Evolutionary conservation across 2,888 invertebrate genomes (phyloP).

Genomic region (Kuschelorhynchus macadamiae): DNA sequence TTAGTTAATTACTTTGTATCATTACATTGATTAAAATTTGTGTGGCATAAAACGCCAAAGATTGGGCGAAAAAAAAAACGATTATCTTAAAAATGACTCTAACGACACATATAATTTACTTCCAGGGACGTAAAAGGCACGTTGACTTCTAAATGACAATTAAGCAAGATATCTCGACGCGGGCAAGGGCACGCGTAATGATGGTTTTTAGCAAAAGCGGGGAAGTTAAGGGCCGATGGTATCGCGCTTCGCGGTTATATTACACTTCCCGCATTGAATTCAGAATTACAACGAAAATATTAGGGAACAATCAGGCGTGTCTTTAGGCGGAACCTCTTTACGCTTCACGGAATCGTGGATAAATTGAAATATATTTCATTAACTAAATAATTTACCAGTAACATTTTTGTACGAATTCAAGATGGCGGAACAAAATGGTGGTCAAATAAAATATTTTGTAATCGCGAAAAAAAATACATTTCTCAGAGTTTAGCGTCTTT

Average conservation of each 20-base stretch:
- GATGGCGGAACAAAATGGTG: too few relatives aligned
- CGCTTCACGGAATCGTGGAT: too few relatives aligned
- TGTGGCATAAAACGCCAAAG: too few relatives aligned
- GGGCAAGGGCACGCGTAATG: slow-evolving; percentile 34
- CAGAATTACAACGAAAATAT: slow-evolving; percentile 61
- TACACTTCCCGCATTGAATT: slow-evolving; percentile 63
- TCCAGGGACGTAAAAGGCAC: slow-evolving; percentile 39
- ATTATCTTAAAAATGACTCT: slow-evolving; percentile 21
- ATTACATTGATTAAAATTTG: too few relatives aligned
- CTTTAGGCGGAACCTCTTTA: background rate
- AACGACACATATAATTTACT: slow-evolving; percentile 45
- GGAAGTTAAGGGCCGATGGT: slow-evolving; percentile 36
- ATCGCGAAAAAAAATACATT: too few relatives aligned
- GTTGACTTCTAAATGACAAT: slow-evolving; percentile 47
- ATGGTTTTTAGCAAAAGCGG: slow-evolving; percentile 32
- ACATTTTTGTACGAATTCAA: too few relatives aligned
- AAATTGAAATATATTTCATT: too few relatives aligned
- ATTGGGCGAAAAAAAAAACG: too few relatives aligned
- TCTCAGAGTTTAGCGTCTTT: too few relatives aligned
- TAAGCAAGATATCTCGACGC: slow-evolving; percentile 34
- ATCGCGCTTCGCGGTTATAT: slow-evolving; percentile 41
- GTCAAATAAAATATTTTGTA: too few relatives aligned
- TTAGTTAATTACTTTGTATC: too few relatives aligned
- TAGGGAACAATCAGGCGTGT: slow-evolving; percentile 12
- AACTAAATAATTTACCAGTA: too few relatives aligned